Percentiles rank a stretch among this genome's conserved stretches.
These are phyloP conservation scores for Venturia canescens DNA, from an alignment of 1,140 invertebrate species.

Conservation along the genomic window DNA sequence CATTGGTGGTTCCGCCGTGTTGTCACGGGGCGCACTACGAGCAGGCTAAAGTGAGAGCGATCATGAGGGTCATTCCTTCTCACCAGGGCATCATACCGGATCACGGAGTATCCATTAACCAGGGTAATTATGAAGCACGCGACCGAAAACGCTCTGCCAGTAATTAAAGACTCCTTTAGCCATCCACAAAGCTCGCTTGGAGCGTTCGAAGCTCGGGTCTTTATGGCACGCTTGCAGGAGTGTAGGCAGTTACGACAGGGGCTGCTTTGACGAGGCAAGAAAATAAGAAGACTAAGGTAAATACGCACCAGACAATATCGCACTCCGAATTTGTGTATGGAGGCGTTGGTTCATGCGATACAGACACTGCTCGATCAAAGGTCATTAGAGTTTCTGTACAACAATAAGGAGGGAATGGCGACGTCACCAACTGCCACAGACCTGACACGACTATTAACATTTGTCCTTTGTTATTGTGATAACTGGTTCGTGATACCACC, in stretches of 20 bases:
- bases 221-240: neutral
- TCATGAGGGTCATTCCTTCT: conserved; percentile 1
- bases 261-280: neutral
- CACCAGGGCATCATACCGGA: neutral
- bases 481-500: neutral
- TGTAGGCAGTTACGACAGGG: neutral
- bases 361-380: neutral
- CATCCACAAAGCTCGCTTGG: neutral
- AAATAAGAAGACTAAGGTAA: neutral
- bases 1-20: neutral
- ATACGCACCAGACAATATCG: neutral
- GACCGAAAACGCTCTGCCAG: conserved; percentile 61
- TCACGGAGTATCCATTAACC: conserved; percentile 59
- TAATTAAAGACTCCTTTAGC: conserved; percentile 59
- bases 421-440: conserved; percentile 68
- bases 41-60: neutral
- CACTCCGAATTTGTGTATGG: too few species aligned
- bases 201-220: neutral
- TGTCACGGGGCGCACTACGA: neutral
- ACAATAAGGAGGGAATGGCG: conserved; percentile 50
- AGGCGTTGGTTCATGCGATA: neutral
- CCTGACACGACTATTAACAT: conserved; percentile 46
- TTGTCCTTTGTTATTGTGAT: neutral
- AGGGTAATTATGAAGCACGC: conserved; percentile 61
- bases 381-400: neutral